Evolutionary conservation across 1,140 invertebrate species (phyloP).

Genomic region (Bombus cullumanus): DNA sequence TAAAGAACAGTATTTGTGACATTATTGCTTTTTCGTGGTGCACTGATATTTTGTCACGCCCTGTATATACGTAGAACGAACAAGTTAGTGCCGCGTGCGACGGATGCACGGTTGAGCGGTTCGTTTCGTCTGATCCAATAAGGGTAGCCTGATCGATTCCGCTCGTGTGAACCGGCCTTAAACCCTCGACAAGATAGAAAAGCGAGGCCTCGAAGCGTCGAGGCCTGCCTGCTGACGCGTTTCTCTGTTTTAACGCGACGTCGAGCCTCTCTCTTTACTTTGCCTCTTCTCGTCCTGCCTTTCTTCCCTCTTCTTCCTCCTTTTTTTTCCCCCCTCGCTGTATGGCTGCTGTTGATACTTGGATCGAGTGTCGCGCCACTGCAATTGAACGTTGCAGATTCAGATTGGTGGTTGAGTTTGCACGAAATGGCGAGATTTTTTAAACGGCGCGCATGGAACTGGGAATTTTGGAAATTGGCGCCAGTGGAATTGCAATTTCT

Average conservation of each 20-base stretch:
- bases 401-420: too few species aligned
- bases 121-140: conserved; percentile 49
- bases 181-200: conserved; percentile 25
- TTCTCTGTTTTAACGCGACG: conserved; percentile 29
- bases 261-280: neutral
- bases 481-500: too few species aligned
- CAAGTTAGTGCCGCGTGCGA: conserved; percentile 10
- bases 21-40: too few species aligned
- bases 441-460: too few species aligned
- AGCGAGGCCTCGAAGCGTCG: conserved; percentile 3
- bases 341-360: neutral
- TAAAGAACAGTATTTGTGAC: too few species aligned
- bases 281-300: too few species aligned
- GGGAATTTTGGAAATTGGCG: too few species aligned
- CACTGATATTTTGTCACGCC: neutral
- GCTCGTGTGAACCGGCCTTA: conserved; percentile 43
- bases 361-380: too few species aligned
- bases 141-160: conserved; percentile 34
- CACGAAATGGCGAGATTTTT: too few species aligned
- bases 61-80: neutral
- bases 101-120: conserved; percentile 36
- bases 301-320: neutral
- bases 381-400: too few species aligned
- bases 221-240: conserved; percentile 14
- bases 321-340: rapidly evolving